Evolutionary conservation across 2,797 vertebrate genomes (phyloP).

Genomic region (Lateolabrax maculatus): DNA sequence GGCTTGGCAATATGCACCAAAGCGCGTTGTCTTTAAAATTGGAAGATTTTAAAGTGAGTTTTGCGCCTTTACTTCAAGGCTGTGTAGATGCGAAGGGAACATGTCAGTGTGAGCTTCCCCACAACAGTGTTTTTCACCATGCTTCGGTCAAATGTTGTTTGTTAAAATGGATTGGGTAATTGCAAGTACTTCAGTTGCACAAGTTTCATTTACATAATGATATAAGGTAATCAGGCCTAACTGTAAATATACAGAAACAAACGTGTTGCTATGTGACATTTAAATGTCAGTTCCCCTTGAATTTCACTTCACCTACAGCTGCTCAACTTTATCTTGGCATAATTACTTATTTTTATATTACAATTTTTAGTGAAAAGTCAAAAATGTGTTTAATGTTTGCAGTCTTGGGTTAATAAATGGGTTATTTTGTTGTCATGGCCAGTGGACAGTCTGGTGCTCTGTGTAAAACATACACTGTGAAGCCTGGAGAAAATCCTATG

Average conservation of each 20-base stretch:
- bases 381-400: background rate
- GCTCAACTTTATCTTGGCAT: background rate
- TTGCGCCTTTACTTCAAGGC: background rate
- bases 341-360: background rate
- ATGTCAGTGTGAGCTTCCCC: background rate
- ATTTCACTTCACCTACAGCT: background rate
- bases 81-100: background rate
- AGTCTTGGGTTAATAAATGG: background rate
- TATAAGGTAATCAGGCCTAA: background rate
- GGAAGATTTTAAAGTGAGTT: background rate
- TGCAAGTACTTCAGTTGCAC: background rate
- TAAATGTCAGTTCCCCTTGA: background rate
- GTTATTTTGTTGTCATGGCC: background rate
- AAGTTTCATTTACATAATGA: no score
- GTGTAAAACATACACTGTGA: background rate
- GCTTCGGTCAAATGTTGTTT: background rate
- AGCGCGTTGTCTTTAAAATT: background rate
- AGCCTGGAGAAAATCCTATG: conserved; percentile 36
- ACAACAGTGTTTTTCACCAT: background rate
- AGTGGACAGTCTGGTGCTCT: background rate
- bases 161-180: background rate
- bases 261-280: conserved; percentile 5
- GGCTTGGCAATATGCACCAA: fast-evolving
- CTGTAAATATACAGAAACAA: background rate
- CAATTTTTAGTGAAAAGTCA: background rate